Evolutionary conservation across 1,140 invertebrate genomes (phyloP).

Genomic region (Ceratosolen solmsi): DNA sequence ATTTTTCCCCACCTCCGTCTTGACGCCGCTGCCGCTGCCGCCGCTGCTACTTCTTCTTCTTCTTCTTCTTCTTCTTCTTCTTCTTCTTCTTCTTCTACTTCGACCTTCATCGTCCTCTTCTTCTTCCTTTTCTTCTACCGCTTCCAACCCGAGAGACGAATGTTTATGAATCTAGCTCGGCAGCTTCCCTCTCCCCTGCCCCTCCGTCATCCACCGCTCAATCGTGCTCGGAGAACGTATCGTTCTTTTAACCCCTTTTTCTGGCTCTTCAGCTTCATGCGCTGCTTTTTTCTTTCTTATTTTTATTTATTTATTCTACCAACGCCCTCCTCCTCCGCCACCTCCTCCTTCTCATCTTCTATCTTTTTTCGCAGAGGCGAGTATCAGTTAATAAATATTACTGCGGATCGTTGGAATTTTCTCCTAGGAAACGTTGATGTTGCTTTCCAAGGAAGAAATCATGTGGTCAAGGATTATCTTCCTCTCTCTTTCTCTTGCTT

Average conservation of each 20-base stretch:
- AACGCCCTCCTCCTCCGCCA: background rate
- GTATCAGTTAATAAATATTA: constrained; percentile 46
- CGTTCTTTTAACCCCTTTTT: constrained; percentile 14
- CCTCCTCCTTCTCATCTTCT: background rate
- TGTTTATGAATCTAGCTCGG: constrained; percentile 49
- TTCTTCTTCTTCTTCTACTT: constrained; percentile 1
- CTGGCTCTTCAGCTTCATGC: background rate
- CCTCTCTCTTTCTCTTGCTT: background rate
- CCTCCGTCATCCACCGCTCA: background rate
- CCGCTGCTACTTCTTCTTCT: background rate
- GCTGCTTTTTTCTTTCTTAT: constrained; percentile 3
- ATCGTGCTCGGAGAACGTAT: background rate
- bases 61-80: background rate
- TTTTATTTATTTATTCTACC: constrained; percentile 1
- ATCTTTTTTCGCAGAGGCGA: background rate
- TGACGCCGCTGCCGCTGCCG: background rate
- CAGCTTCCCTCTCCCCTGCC: too few species aligned
- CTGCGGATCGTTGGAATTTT: constrained; percentile 16
- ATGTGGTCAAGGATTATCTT: background rate
- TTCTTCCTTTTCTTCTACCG: background rate
- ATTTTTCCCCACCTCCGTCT: constrained; percentile 6
- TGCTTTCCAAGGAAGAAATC: constrained; percentile 10
- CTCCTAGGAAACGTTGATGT: constrained; percentile 5
- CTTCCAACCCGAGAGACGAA: constrained; percentile 36
- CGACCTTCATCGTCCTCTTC: background rate